Evolutionary conservation across 2,888 invertebrate genomes (phyloP), one percentile per base, ranked within the genome.

Genomic region (Acleris sparsana): DNA sequence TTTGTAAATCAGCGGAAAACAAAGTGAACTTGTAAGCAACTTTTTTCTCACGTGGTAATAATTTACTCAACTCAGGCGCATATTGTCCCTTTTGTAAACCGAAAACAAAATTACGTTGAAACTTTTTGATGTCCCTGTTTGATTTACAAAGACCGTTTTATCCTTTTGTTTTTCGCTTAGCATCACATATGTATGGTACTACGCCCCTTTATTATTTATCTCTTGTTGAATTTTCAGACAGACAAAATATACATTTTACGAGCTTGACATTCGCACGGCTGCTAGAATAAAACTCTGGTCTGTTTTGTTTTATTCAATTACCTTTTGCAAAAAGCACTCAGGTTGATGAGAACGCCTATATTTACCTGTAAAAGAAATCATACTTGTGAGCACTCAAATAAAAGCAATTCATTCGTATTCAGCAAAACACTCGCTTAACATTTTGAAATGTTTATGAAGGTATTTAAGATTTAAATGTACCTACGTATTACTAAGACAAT

Each of bases 361-460:
- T 22, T 33, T 33, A 67, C 67, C 67, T 67, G 67, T n/a, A 67
- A 67, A 63, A 60, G 16, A 60, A 53, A 53, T 43, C 9, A 64
- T 18, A 48, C 59, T 49, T 53, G 16, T 2, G 7, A 17, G 22
- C n/a, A 46, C 25, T 44, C 43, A 56, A 44, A 44, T 25, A 52
- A 5, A 33, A 53, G 7, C 16, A 13, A 39, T 39, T 39, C 13
- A 39, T 39, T 13, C 39, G 39, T 39, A 13, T 39, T 39, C 13
- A 39, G 39, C 0, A 39, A 13, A 39, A 39, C 11, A 13, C 4
- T 13, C 13, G 3, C 39, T 39, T 39, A 39, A 39, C 39, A 13
- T 39, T 39, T 39, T 39, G 39, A 9, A 13, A 13, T 39, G 39
- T 39, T 39, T 39, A 9, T 13, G 39, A 39, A 39, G 13, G 3